Conservation (phyloP, 2,797 vertebrate genomes). For the Morus bassanus region DNA sequence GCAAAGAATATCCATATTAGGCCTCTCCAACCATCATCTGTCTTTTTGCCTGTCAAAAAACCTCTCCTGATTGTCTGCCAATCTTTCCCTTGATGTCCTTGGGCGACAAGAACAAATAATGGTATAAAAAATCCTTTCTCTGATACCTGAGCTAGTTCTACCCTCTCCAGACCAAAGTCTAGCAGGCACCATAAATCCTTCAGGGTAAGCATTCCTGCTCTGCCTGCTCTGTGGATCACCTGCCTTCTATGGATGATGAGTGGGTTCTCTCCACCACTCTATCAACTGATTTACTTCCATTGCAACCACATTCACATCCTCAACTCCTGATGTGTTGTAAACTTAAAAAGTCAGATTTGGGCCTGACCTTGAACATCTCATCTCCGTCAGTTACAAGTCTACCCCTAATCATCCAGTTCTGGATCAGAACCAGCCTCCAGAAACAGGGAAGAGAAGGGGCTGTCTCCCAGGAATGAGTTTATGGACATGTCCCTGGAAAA, state of each 20-base stretch:
- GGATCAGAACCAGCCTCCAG: background rate
- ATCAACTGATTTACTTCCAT: constrained; percentile 28
- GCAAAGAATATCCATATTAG: constrained; percentile 19
- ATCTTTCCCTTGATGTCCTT: constrained; percentile 41
- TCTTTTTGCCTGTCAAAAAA: constrained; percentile 58
- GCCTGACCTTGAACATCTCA: background rate
- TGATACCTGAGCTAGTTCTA: constrained; percentile 22
- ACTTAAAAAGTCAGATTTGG: background rate
- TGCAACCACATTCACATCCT: background rate
- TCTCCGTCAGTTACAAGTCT: background rate
- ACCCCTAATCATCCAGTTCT: background rate
- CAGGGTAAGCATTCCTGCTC: background rate
- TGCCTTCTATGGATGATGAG: constrained; percentile 25
- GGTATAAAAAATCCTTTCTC: constrained; percentile 9
- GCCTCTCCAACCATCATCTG: background rate
- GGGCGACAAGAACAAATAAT: constrained; percentile 17
- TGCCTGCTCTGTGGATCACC: background rate
- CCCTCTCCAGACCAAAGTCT: background rate
- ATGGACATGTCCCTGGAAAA: background rate
- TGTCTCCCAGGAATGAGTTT: background rate
- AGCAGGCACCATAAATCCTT: constrained; percentile 43
- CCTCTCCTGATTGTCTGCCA: constrained; percentile 42
- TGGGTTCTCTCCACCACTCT: background rate
- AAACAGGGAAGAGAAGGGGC: background rate
- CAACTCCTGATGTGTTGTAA: background rate